Evolutionary conservation across 2,888 invertebrate genomes (phyloP).

Genomic region (Euzophera pinguis): DNA sequence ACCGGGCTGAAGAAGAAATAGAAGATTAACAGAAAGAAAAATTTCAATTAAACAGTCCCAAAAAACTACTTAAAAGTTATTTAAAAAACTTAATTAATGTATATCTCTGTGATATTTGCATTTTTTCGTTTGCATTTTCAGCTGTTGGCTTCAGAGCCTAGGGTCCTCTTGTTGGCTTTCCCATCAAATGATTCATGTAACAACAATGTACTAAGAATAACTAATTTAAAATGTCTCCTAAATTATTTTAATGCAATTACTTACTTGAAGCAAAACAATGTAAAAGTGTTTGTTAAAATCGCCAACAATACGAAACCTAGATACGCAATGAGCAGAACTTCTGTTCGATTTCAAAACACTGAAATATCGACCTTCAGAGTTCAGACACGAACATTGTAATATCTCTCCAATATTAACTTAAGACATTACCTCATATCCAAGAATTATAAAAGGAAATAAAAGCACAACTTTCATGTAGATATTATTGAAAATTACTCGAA

Average conservation of each 20-base stretch:
- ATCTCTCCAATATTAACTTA: conserved; percentile 7
- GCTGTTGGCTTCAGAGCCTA: too few relatives aligned
- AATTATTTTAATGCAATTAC: neutral
- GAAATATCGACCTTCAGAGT: conserved; percentile 41
- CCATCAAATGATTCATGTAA: too few relatives aligned
- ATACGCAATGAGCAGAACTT: conserved; percentile 41
- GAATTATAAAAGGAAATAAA: neutral
- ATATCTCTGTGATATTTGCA: too few relatives aligned
- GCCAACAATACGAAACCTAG: conserved; percentile 35
- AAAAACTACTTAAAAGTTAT: too few relatives aligned
- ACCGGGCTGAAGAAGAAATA: too few relatives aligned
- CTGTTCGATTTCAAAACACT: conserved; percentile 46
- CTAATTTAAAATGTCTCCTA: too few relatives aligned
- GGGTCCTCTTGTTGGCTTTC: too few relatives aligned
- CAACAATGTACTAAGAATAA: too few relatives aligned
- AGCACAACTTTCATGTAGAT: neutral
- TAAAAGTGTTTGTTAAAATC: neutral
- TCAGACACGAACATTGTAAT: conserved; percentile 28
- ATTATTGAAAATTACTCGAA: conserved; percentile 2
- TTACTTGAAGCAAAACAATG: neutral
- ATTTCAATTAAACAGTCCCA: too few relatives aligned
- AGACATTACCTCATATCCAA: neutral
- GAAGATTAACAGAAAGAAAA: too few relatives aligned
- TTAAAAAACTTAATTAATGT: too few relatives aligned
- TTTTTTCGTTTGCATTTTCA: too few relatives aligned